Evolutionary conservation across 2,888 invertebrate species (phyloP), one percentile per base, ranked within the genome.

Genomic region (Branchellion lobata): DNA sequence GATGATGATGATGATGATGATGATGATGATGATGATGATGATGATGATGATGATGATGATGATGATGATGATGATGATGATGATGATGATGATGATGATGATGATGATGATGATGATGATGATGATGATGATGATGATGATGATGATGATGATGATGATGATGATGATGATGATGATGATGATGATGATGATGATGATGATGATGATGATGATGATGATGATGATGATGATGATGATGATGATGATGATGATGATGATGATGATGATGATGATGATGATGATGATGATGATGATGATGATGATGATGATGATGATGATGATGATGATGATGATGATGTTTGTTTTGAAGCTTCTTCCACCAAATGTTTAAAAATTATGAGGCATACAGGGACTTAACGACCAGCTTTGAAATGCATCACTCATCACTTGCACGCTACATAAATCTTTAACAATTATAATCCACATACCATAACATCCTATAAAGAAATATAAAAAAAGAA

Each of bases 211-310:
- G 65, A 65, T 11, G 65, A 65, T 5, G 65, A 65, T 65, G 65
- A 65, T 29, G 65, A 5, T 65, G 29, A 65, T 29, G 65, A 65
- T 5, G n/a, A 65, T 3, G 65, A 65, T 5, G n/a, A 65, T 3
- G 65, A 65, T 11, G 65, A 65, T 5, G 65, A 65, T 65, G 65
- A 65, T 29, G 65, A 5, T 51, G 53, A 51, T n/a, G 53, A 51
- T 51, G 53, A 51, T n/a, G 53, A 51, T 51, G 53, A 51, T n/a
- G 53, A 51, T 51, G 53, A 51, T n/a, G 53, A 51, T 51, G 53
- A 51, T n/a, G 53, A 51, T 51, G 53, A 51, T n/a, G 53, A 51
- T 51, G 53, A 51, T n/a, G 53, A 51, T 51, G 53, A 51, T 51
- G 53, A 51, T 51, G 53, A 51, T 51, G 53, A 51, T 51, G 53